Percentiles rank a stretch among this genome's conserved stretches.
Evolutionary conservation across 2,113 vertebrate species (phyloP).

Genomic region (Ranitomeya imitator): DNA sequence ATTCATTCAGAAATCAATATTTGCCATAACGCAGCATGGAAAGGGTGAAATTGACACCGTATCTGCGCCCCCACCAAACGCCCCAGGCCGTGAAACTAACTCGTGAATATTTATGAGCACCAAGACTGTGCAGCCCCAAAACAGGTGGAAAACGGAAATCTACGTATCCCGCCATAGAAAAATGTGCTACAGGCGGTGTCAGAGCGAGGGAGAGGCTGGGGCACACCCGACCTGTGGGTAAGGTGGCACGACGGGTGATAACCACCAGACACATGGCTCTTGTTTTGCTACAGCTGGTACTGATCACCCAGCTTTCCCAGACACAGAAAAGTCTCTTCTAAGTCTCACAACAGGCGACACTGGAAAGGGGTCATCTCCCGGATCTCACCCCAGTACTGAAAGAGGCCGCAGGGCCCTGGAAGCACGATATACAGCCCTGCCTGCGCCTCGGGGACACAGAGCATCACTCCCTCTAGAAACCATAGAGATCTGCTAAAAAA

Average conservation of each 20-base stretch:
- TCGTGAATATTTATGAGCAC: constrained; percentile 2
- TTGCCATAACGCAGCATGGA: neutral
- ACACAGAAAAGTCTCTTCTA: neutral
- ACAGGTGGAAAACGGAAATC: neutral
- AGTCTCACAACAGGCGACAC: too few relatives aligned
- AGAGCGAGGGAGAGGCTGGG: neutral
- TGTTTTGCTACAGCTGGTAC: neutral
- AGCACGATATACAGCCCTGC: neutral
- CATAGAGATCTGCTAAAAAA: constrained; percentile 13
- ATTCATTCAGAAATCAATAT: too few relatives aligned
- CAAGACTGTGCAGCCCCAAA: neutral
- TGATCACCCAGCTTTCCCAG: neutral
- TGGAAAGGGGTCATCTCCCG: neutral
- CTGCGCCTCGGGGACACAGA: neutral
- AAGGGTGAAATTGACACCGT: neutral
- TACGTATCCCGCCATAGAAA: neutral
- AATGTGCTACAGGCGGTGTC: neutral
- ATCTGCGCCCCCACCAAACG: neutral
- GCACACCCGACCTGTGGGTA: too few relatives aligned
- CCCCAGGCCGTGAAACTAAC: neutral
- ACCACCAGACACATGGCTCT: neutral
- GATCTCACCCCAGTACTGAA: neutral
- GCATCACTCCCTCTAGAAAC: neutral
- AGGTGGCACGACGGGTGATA: too few relatives aligned
- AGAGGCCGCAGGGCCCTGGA: neutral